Base-by-base conservation (phyloP, 2,888 invertebrate species). In the Notocelia uddmanniana region DNA sequence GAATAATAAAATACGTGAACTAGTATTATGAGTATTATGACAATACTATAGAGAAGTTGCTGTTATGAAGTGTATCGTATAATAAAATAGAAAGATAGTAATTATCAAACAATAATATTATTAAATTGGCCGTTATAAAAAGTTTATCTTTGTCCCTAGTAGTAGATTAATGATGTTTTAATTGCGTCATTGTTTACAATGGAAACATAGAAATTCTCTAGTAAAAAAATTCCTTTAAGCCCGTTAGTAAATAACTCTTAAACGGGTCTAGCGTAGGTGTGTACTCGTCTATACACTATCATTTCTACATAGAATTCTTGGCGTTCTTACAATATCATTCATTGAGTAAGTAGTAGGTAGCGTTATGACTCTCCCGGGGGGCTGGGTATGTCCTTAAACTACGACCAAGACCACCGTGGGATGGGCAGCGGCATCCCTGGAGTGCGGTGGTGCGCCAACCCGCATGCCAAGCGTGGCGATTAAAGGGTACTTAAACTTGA, bases 21-120 rank as follows among this genome's bases (percentile, higher is more conserved):
- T n/a, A 37, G 6, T 50, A 19, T 19, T 48, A 50, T 37, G 13
- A n/a, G n/a, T n/a, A n/a, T n/a, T n/a, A n/a, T n/a, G n/a, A n/a
- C n/a, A n/a, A n/a, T n/a, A 23, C 23, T 34, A 41, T 55, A 31
- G 15, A 8, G n/a, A 48, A 19, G 18, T 52, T 50, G 50, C 26
- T 57, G 58, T 70, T 58, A 64, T 58, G 21, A 37, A 50, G 3
- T 34, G 45, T 48, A 67, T 67, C 37, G 19, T 23, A 21, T 58
- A 41, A 64, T 64, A 41, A 70, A 69, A 52, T 64, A 64, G 23
- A 70, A 26, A 70, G 70, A 70, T 70, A 70, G 26, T 19, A 26
- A 52, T 26, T 58, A 18, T 57, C 52, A 52, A 58, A 57, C 37
- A 64, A 68, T 45, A 55, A 62, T 63, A 50, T 63, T 69, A 48